Evolutionary conservation across 2,888 invertebrate genomes (phyloP).

Genomic region (Bembecia ichneumoniformis): DNA sequence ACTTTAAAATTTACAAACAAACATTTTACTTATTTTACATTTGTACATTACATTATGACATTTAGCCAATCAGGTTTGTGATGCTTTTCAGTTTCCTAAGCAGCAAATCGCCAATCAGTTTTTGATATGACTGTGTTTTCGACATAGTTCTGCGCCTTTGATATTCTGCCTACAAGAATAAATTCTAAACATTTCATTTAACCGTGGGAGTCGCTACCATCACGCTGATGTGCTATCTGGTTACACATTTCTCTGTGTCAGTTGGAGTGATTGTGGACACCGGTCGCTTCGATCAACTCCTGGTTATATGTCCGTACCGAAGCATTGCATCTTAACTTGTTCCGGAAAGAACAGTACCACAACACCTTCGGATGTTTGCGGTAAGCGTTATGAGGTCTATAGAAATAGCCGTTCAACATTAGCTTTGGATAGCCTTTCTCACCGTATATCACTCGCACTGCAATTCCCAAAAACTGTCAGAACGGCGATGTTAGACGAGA

Average conservation of each 20-base stretch:
- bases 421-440: constrained; percentile 56
- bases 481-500: no score
- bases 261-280: constrained; percentile 45
- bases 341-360: constrained; percentile 58
- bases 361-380: constrained; percentile 51
- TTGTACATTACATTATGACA: no score
- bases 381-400: constrained; percentile 60
- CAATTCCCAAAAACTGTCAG: constrained; percentile 18
- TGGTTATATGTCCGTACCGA: constrained; percentile 44
- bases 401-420: constrained; percentile 44
- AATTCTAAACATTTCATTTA: constrained; percentile 28
- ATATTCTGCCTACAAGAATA: constrained; percentile 6
- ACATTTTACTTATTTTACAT: no score
- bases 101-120: no score
- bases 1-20: no score
- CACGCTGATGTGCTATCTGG: constrained; percentile 14
- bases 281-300: constrained; percentile 41
- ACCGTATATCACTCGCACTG: constrained; percentile 49
- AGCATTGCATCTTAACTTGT: constrained; percentile 45
- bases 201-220: constrained; percentile 16
- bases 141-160: no score
- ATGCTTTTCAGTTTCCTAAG: no score
- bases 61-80: no score
- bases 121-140: no score
- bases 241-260: constrained; percentile 27